Base-by-base conservation (phyloP, 2,797 vertebrate species). In the Limosa lapponica region DNA sequence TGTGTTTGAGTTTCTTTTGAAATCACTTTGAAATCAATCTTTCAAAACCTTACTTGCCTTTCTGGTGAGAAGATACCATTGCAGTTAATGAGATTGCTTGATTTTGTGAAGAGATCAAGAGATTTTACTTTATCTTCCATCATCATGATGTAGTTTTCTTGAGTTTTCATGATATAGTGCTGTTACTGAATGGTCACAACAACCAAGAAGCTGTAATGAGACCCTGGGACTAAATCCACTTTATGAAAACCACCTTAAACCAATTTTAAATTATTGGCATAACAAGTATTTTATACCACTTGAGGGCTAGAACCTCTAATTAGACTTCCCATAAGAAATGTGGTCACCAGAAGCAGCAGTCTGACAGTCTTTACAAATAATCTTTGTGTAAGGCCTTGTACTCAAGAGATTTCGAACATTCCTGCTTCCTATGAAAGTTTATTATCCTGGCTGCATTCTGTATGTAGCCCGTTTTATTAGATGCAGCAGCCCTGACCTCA, bases 1-100 rank as follows among this genome's bases (percentile, higher is more conserved):
- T 91, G 18, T 8, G 2, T 84, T 94, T 75, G 46, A 64, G 72
- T 81, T 81, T 51, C 73, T 90, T 95, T 48, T 55, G 43, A 79
- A 84, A 79, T 84, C 37, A 51, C 69, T 96, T 91, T 87, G 82
- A 91, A 94, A 90, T 37, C 73, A 51, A 55, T 64, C 55, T 89
- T 95, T 93, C 67, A 90, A 67, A 90, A 87, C 52, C 54, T 72
- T 58, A 55, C 30, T 81, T 64, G 18, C 39, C 58, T 93, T 90
- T 84, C 80, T 93, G 34, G 8, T 73, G 27, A 55, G 55, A 62
- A 24, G 17, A 24, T 46, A 39, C 46, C n/a, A 14, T 41, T 82
- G 44, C 62, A 59, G 36, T 87, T 70, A 67, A 85, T 70, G 58
- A 90, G 66, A 43, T 64, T 71, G 32, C 54, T 79, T 80, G 24